Evolutionary conservation across 2,888 invertebrate genomes (phyloP).

Genomic region (Elegia similella): DNA sequence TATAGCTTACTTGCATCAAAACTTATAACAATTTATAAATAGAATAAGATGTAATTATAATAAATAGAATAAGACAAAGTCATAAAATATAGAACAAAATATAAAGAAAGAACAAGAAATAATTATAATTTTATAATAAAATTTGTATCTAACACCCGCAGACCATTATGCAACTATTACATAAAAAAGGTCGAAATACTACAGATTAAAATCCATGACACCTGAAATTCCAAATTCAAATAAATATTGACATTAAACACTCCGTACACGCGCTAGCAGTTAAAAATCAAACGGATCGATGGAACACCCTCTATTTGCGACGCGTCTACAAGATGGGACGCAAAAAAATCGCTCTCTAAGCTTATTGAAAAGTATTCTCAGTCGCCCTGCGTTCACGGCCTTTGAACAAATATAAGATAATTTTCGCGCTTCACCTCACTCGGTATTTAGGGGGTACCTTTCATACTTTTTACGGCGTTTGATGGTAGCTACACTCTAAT

Average conservation of each 20-base stretch:
- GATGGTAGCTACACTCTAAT: slow-evolving; percentile 64
- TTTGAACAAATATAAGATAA: slow-evolving; percentile 82
- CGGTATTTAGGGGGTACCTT: slow-evolving; percentile 81
- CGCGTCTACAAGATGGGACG: slow-evolving; percentile 68
- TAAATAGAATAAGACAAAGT: too few relatives aligned
- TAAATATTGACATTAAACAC: slow-evolving; percentile 8
- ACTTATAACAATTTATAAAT: too few relatives aligned
- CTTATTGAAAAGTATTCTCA: slow-evolving; percentile 80
- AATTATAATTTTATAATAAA: too few relatives aligned
- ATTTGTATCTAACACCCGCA: too few relatives aligned
- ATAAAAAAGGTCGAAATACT: too few relatives aligned
- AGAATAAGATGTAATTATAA: too few relatives aligned
- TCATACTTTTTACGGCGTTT: slow-evolving; percentile 77
- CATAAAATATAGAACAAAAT: too few relatives aligned
- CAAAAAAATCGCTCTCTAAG: slow-evolving; percentile 77
- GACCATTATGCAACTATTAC: too few relatives aligned
- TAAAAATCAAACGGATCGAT: slow-evolving; percentile 61
- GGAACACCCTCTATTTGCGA: slow-evolving; percentile 68
- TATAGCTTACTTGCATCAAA: too few relatives aligned
- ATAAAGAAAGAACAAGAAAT: too few relatives aligned
- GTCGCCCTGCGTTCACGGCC: slow-evolving; percentile 76
- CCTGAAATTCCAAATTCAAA: slow-evolving; percentile 3
- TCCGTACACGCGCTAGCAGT: slow-evolving; percentile 38
- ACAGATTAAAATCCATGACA: neutral
- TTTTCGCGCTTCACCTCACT: slow-evolving; percentile 79